phyloP scores from a whole-genome alignment of 1,140 invertebrate genomes.

The Dreissena rostriformis region DNA sequence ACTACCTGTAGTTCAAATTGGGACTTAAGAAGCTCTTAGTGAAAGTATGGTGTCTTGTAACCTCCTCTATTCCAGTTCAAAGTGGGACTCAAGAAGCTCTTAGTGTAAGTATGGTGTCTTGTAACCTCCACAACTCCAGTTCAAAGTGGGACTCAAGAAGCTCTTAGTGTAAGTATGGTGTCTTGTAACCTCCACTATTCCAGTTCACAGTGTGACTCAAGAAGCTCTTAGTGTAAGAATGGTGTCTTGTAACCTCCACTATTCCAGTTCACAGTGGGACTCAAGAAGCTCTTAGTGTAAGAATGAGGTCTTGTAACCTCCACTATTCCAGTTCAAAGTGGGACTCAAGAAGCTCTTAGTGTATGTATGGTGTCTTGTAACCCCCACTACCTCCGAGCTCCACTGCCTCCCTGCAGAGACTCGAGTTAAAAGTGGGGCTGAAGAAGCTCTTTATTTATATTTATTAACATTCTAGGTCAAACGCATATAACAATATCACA shows the following conservation, averaged over 20 bases:
- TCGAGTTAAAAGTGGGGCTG: no score
- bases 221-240: not conserved
- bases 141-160: constrained; percentile 44
- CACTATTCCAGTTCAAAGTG: constrained; percentile 38
- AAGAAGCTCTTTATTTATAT: no score
- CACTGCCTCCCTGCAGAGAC: constrained; percentile 50
- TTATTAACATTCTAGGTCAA: no score
- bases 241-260: constrained; percentile 23
- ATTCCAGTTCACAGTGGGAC: constrained; percentile 54
- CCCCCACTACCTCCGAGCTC: constrained; percentile 60
- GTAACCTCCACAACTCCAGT: constrained; percentile 56
- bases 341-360: constrained; percentile 38
- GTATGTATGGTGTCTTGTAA: not conserved
- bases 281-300: constrained; percentile 17
- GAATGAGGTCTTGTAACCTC: constrained; percentile 48
- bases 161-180: no score
- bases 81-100: constrained; percentile 26
- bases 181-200: constrained; percentile 51
- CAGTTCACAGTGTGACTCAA: constrained; percentile 54
- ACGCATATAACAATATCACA: no score
- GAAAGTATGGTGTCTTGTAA: constrained; percentile 1
- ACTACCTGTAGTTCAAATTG: constrained; percentile 51
- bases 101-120: not conserved
- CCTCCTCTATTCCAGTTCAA: constrained; percentile 59
- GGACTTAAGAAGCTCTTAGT: constrained; percentile 28